Conservation (phyloP, 2,113 vertebrate species). For the Speoplatyrhinus poulsoni region DNA sequence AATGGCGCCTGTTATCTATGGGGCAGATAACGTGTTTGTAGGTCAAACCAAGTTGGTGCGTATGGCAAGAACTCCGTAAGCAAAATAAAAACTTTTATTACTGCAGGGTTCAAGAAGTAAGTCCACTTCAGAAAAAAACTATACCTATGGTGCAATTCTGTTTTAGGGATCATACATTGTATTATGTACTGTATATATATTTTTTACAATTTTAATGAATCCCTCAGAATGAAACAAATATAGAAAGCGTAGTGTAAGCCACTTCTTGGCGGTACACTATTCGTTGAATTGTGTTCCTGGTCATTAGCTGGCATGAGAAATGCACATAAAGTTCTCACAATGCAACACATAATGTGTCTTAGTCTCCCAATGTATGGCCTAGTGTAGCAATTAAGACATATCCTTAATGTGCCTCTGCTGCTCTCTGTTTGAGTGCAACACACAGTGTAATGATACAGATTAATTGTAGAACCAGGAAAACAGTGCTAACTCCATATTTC, state of each 20-base stretch:
- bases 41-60: slow-evolving; percentile 20
- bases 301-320: neutral
- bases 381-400: slow-evolving; percentile 20
- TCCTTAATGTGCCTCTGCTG: slow-evolving; percentile 34
- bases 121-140: neutral
- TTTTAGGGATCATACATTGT: slow-evolving; percentile 58
- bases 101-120: neutral
- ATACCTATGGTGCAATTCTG: too few species aligned
- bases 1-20: slow-evolving; percentile 35
- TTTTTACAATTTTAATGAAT: slow-evolving; percentile 49
- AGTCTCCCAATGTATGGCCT: slow-evolving; percentile 14
- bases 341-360: slow-evolving; percentile 18
- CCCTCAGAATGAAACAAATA: slow-evolving; percentile 4
- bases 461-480: slow-evolving; percentile 14
- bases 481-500: slow-evolving; percentile 21
- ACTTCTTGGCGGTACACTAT: slow-evolving; percentile 26
- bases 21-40: slow-evolving; percentile 14
- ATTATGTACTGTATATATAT: too few species aligned
- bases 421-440: slow-evolving; percentile 33
- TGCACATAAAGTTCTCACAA: slow-evolving; percentile 19
- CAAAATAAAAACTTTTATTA: slow-evolving; percentile 19
- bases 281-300: slow-evolving; percentile 24
- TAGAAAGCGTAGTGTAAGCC: neutral
- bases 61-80: slow-evolving; percentile 33
- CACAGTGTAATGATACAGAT: slow-evolving; percentile 36